phyloP scores from a whole-genome alignment of 2,888 invertebrate genomes.

The Cistogaster globosa region DNA sequence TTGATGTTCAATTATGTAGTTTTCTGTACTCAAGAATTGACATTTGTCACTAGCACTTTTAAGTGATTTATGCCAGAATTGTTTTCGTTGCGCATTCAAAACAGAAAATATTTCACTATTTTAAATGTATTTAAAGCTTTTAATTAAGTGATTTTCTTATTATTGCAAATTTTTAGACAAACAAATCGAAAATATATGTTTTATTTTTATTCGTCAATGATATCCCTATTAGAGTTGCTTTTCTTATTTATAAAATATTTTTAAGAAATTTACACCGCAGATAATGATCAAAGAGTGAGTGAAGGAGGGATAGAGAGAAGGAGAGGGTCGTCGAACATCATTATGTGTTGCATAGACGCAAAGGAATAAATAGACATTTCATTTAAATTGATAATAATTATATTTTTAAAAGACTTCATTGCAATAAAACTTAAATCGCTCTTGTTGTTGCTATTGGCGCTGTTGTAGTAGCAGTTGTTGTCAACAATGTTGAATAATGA shows the following conservation, averaged over 20 bases:
- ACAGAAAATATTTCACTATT: slow-evolving; percentile 63
- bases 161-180: slow-evolving; percentile 33
- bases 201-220: slow-evolving; percentile 63
- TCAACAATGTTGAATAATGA: slow-evolving; percentile 64
- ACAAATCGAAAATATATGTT: slow-evolving; percentile 8
- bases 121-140: slow-evolving; percentile 57
- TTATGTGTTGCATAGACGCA: not conserved
- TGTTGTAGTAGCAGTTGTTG: slow-evolving; percentile 49
- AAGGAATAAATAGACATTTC: slow-evolving; percentile 37
- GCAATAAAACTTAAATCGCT: slow-evolving; percentile 75
- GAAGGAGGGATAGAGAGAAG: not conserved
- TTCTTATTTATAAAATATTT: slow-evolving; percentile 19
- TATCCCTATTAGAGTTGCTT: slow-evolving; percentile 63
- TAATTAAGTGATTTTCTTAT: slow-evolving; percentile 50
- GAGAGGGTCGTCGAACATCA: too few species aligned
- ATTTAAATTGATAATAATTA: slow-evolving; percentile 77
- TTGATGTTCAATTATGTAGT: slow-evolving; percentile 69
- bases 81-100: slow-evolving; percentile 60
- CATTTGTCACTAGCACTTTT: slow-evolving; percentile 79
- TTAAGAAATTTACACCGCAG: not conserved
- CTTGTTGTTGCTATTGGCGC: slow-evolving; percentile 35
- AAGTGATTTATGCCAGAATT: slow-evolving; percentile 80
- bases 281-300: not conserved
- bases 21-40: slow-evolving; percentile 73
- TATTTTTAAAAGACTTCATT: slow-evolving; percentile 81